Evolutionary conservation across 1,140 invertebrate species (phyloP).

Genomic region (Halesus radiatus): DNA sequence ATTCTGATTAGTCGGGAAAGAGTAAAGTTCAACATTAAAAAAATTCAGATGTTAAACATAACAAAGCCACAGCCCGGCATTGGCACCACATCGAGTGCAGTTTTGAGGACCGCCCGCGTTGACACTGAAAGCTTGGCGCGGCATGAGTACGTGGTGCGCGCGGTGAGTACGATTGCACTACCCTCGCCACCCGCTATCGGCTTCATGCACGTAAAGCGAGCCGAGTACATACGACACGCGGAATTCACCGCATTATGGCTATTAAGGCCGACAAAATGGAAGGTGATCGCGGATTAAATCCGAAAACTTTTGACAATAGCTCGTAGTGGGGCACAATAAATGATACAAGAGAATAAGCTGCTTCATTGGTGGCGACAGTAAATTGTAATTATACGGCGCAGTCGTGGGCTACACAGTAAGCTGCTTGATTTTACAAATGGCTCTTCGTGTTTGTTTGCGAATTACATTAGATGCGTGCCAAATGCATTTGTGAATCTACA

Average conservation of each 20-base stretch:
- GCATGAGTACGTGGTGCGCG: no score
- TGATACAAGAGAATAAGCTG: slow-evolving; percentile 15
- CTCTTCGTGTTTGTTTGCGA: slow-evolving; percentile 25
- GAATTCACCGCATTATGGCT: not conserved
- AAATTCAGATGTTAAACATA: no score
- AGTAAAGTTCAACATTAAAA: no score
- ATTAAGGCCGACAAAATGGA: slow-evolving; percentile 8
- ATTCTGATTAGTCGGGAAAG: no score
- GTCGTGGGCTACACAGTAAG: not conserved
- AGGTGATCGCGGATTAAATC: not conserved
- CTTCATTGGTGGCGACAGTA: not conserved
- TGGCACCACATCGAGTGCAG: no score
- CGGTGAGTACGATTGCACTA: no score
- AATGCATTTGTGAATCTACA: slow-evolving; percentile 33
- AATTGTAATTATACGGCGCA: slow-evolving; percentile 30
- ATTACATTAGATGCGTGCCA: slow-evolving; percentile 36
- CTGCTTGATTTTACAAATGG: slow-evolving; percentile 32
- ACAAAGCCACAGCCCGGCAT: no score
- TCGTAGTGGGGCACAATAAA: slow-evolving; percentile 9
- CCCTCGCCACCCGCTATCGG: no score
- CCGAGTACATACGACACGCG: not conserved
- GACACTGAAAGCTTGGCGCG: no score
- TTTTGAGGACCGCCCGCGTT: no score
- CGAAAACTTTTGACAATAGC: not conserved
- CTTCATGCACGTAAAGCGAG: no score